Base-by-base conservation (phyloP, 2,888 invertebrate species). In the Agrochola litura region DNA sequence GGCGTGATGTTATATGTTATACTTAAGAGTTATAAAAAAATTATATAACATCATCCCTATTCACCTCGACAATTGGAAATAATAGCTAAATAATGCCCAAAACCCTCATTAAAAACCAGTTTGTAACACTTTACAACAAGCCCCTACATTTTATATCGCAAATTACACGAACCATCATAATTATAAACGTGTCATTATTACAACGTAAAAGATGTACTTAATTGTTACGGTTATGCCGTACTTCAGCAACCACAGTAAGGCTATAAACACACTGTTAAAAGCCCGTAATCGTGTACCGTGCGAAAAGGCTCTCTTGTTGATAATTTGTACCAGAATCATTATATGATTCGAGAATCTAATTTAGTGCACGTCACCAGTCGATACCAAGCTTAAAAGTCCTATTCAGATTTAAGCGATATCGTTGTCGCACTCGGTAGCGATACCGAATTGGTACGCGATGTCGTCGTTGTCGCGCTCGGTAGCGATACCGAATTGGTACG, bases 181-280 rank as follows among this genome's bases (percentile, higher is more conserved):
- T 85, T 75, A 85, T 77, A 79, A 86, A 85, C 78, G 77, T 77
- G 77, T 80, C 80, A 78, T 87, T 82, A 87, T 82, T 77, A 83
- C 66, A 61, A 64, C 81, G 79, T 87, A 66, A 83, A 80, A 77
- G 72, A 72, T 77, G 76, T 77, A 73, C 79, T 83, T 83, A 86
- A 86, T 83, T 76, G 86, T 86, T 74, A 88, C 77, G 79, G 73
- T 88, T 78, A 86, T 79, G 77, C 69, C 78, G 79, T 73, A 88
- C 82, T 87, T 77, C 46, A 79, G 70, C 64, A 78, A 86, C 82
- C 83, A 79, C 88, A 68, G 80, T 81, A 67, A 84, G 73, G 70
- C 73, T 73, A 88, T 87, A 86, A 88, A 88, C 86, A 88, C 84
- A 82, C 78, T 81, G 84, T 87, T 86, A 84, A 86, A 84, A 76